Percentiles rank a stretch among this genome's conserved stretches.
Evolutionary conservation across 2,113 vertebrate species (phyloP).

Genomic region (Nothoprocta pentlandii): DNA sequence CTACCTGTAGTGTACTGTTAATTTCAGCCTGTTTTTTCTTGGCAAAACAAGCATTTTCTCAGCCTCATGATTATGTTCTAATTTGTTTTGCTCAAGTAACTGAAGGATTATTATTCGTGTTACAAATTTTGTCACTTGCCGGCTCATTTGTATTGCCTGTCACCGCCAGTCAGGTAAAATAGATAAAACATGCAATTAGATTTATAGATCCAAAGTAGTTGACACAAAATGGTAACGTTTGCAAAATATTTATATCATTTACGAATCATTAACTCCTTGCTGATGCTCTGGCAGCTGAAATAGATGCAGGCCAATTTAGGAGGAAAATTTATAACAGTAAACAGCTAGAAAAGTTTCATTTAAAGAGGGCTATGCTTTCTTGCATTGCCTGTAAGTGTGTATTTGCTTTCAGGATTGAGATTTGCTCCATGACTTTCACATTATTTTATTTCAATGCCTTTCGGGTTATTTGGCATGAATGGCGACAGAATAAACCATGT

Average conservation of each 20-base stretch:
- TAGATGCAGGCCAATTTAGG: neutral
- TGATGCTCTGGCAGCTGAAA: conserved; percentile 10
- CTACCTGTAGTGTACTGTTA: neutral
- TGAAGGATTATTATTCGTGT: neutral
- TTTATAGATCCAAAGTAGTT: conserved; percentile 8
- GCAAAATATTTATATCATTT: neutral
- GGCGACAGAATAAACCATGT: neutral
- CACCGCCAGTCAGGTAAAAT: neutral
- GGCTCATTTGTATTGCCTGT: neutral
- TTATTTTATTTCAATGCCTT: neutral
- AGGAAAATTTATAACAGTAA: neutral
- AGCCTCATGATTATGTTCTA: neutral
- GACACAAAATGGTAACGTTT: neutral
- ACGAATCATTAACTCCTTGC: neutral
- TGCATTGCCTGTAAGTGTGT: neutral
- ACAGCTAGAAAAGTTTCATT: neutral
- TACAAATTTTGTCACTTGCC: conserved; percentile 16
- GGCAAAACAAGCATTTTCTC: neutral
- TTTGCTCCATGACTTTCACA: neutral
- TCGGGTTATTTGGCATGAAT: neutral
- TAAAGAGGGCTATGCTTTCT: neutral
- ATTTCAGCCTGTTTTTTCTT: neutral
- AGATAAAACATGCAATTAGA: conserved; percentile 9
- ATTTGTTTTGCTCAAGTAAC: neutral
- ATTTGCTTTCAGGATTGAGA: neutral